phyloP scores from a whole-genome alignment of 2,797 vertebrate species.

The Gymnodraco acuticeps region DNA sequence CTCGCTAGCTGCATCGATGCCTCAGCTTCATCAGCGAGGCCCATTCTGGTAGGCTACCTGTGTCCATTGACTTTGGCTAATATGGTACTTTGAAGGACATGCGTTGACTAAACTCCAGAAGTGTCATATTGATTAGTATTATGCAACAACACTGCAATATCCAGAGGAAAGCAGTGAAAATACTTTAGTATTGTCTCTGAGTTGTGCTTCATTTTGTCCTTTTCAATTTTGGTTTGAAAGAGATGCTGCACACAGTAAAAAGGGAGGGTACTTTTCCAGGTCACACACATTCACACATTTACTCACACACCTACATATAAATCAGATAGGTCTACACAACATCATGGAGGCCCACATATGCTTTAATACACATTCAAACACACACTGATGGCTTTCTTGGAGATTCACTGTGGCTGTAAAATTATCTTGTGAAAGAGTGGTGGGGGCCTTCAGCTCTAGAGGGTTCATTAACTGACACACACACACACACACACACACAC shows the following conservation, averaged over 20 bases:
- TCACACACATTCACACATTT: conserved; percentile 17
- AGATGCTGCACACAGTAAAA: conserved; percentile 32
- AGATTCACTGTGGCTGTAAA: conserved; percentile 75
- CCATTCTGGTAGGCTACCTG: too few relatives aligned
- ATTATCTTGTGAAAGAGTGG: conserved; percentile 63
- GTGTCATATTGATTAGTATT: conserved; percentile 13
- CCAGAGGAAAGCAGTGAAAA: conserved; percentile 5
- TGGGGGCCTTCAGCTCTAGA: conserved; percentile 37
- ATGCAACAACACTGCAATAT: conserved; percentile 10
- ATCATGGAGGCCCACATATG: conserved; percentile 50
- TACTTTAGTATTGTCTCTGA: conserved; percentile 17
- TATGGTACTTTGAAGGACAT: background rate
- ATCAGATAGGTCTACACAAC: conserved; percentile 39
- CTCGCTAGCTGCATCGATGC: too few relatives aligned
- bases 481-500: conserved; percentile 13
- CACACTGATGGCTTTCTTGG: conserved; percentile 65
- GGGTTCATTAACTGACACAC: conserved; percentile 68
- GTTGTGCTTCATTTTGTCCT: conserved; percentile 44
- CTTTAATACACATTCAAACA: conserved; percentile 55
- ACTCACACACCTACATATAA: conserved; percentile 38
- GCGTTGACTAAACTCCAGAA: background rate
- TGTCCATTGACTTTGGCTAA: background rate
- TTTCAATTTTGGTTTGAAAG: conserved; percentile 46
- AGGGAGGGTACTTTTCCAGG: conserved; percentile 39
- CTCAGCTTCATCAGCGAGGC: too few relatives aligned